Conservation (phyloP, 2,888 invertebrate genomes). For the Dascillus cervinus region DNA sequence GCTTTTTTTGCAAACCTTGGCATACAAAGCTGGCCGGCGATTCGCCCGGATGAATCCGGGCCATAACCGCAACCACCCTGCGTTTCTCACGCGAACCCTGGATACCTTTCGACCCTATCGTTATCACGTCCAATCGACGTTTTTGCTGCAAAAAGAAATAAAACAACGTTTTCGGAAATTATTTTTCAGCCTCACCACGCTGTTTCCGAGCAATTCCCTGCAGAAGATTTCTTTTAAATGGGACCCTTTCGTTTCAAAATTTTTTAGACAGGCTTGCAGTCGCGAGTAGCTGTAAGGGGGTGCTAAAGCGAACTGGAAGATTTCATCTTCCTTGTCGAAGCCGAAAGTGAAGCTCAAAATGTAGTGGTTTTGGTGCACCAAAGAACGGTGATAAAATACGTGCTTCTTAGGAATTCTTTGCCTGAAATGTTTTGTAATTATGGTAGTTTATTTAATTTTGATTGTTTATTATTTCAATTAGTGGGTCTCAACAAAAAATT, state of each 20-base stretch:
- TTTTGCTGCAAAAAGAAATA: conserved; percentile 67
- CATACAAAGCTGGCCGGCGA: conserved; percentile 91
- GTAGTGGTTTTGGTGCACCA: conserved; percentile 82
- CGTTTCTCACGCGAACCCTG: conserved; percentile 46
- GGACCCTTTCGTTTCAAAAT: conserved; percentile 56
- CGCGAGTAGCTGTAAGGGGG: conserved; percentile 95
- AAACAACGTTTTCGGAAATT: background rate
- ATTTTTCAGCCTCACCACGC: conserved; percentile 46
- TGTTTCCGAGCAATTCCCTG: conserved; percentile 62
- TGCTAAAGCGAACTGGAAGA: conserved; percentile 89
- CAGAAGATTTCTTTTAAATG: conserved; percentile 51
- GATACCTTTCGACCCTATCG: conserved; percentile 55
- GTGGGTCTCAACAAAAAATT: background rate
- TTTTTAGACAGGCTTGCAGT: conserved; percentile 74
- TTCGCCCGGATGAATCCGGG: conserved; percentile 89
- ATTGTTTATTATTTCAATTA: too few species aligned
- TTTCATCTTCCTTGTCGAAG: conserved; percentile 91
- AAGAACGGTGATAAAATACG: conserved; percentile 88
- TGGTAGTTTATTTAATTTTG: too few species aligned
- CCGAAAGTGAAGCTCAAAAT: conserved; percentile 90
- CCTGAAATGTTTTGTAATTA: conserved; percentile 45
- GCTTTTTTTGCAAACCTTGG: conserved; percentile 57
- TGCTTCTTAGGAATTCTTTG: conserved; percentile 71
- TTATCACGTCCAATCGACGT: conserved; percentile 79
- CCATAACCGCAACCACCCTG: conserved; percentile 78